Evolutionary conservation across 2,113 vertebrate genomes (phyloP).

Genomic region (Megaceryle torquata): DNA sequence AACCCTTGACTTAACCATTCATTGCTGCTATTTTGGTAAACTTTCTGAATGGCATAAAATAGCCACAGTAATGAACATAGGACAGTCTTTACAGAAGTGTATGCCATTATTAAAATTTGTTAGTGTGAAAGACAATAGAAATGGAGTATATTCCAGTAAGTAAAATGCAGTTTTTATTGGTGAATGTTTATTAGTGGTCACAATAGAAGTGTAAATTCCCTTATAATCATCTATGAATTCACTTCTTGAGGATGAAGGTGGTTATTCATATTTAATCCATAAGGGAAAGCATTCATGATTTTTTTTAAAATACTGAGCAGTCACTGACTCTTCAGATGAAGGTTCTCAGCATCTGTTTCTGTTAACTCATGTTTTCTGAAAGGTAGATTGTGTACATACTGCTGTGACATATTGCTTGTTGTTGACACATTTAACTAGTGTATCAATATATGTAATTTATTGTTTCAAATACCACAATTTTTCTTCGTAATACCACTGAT

Average conservation of each 20-base stretch:
- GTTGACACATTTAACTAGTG: not conserved
- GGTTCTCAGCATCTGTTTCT: not conserved
- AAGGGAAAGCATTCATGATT: not conserved
- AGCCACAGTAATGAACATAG: fast-evolving
- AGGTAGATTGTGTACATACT: not conserved
- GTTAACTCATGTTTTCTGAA: not conserved
- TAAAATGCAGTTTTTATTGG: not conserved
- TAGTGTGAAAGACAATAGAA: not conserved
- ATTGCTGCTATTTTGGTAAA: not conserved
- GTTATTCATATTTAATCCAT: not conserved
- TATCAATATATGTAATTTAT: not conserved
- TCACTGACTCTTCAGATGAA: not conserved
- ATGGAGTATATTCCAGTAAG: not conserved
- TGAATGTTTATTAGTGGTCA: not conserved
- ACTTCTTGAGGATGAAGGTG: not conserved
- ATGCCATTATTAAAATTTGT: not conserved
- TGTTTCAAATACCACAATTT: not conserved
- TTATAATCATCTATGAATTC: not conserved
- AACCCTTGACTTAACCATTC: not conserved
- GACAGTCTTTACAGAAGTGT: not conserved
- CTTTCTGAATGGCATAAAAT: not conserved
- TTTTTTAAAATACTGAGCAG: not conserved
- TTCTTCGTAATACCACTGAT: not conserved
- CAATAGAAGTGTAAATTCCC: not conserved
- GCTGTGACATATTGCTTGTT: not conserved